Conservation (phyloP, 2,888 invertebrate genomes). For the Torymus texanus region DNA sequence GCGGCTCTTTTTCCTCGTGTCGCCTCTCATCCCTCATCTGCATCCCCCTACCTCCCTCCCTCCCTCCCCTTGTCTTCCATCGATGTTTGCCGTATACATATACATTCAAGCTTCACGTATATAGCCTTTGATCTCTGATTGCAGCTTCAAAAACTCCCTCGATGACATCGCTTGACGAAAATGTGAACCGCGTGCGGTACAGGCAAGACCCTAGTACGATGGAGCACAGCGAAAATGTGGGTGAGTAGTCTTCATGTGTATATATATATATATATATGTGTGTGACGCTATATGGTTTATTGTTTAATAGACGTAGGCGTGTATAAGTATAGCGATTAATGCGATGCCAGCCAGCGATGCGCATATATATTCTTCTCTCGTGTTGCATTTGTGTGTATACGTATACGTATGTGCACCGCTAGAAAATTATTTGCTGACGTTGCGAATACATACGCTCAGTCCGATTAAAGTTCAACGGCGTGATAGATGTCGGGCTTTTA, state of each 20-base stretch:
- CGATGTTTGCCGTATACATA: background rate
- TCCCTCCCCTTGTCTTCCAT: background rate
- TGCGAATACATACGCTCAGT: too few species aligned
- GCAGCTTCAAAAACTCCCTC: slow-evolving; percentile 54
- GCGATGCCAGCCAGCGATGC: too few species aligned
- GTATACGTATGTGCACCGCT: too few species aligned
- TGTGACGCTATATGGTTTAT: too few species aligned
- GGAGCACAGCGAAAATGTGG: slow-evolving; percentile 33
- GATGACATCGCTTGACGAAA: slow-evolving; percentile 73
- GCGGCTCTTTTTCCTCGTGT: background rate
- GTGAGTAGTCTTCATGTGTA: slow-evolving; percentile 22
- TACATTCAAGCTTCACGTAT: background rate
- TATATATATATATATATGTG: too few species aligned
- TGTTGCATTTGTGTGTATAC: too few species aligned
- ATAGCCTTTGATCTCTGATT: slow-evolving; percentile 23
- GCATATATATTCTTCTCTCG: too few species aligned
- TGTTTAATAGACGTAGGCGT: too few species aligned
- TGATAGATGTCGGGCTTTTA: too few species aligned
- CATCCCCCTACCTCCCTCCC: background rate
- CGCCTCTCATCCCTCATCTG: background rate
- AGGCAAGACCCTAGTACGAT: slow-evolving; percentile 45
- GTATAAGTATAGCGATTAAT: too few species aligned
- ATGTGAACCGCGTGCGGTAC: slow-evolving; percentile 70
- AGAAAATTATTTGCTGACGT: too few species aligned
- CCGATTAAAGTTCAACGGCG: background rate